Evolutionary conservation across 64 coral and sea anemone genomes (phyloP), one percentile per base, ranked within the genome.

Genomic region (Montipora capricornis): DNA sequence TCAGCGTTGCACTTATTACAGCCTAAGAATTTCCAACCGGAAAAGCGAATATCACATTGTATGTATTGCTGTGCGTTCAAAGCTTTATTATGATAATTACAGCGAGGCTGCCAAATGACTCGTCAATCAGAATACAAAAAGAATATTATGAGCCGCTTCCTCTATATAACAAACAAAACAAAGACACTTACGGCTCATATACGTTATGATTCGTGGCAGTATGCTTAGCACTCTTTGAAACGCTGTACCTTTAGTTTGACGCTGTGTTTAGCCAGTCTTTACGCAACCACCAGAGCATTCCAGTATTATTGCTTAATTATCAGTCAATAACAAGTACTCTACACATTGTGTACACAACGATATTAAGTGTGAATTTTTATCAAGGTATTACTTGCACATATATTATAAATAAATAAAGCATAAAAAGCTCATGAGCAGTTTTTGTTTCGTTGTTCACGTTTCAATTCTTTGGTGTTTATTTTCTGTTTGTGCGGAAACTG

Each of bases 301-400:
- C 20, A 19, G 20, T 20, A 24, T 22, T 24, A 24, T 4, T 15
- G 4, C 20, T 20, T 71, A 20, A 71, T 71, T 71, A 24, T 24
- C 20, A 4, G 68, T 11, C 20, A 5, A 71, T 71, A 71, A 15
- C 68, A 22, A 7, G 29, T 22, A 71, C 20, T 71, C 37, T 37
- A 37, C 37, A 71, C 17, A 71, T 68, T 68, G 64, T 68, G 16
- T 6, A 57, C 11, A 57, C 53, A 57, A 57, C 53, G 53, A 57
- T 11, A 11, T 6, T 11, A 57, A 57, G 53, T 8, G 3, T 57
- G 53, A 8, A 57, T 57, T 57, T 57, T 57, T 64, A 86, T 86
- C 68, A 86, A 71, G 29, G n/a, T 71, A 50, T 22, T 86, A 59
- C 82, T 86, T 73, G 17, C 82, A 84, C 17, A 47, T 2, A 20